Conservation (phyloP, 2,113 vertebrate species). For the Nerophis lumbriciformis region DNA sequence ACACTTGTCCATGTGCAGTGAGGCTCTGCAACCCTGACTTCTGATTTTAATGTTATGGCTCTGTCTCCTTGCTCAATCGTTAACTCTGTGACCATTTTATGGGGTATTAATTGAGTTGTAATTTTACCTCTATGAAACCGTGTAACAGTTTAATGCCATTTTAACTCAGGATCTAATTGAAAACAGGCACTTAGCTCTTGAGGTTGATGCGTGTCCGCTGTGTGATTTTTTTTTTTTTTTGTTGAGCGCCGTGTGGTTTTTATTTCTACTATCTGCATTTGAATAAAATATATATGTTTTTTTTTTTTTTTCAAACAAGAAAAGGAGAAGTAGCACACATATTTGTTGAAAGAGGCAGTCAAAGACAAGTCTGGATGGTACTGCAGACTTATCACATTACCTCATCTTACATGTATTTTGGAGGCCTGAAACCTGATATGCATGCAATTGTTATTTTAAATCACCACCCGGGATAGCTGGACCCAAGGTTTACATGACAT, state of each 20-base stretch:
- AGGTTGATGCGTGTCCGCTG: slow-evolving; percentile 25
- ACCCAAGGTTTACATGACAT: slow-evolving; percentile 59
- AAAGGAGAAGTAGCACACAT: slow-evolving; percentile 18
- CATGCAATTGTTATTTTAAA: slow-evolving; percentile 78
- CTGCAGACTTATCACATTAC: slow-evolving; percentile 69
- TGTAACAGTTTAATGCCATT: slow-evolving; percentile 62
- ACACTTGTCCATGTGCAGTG: slow-evolving; percentile 51
- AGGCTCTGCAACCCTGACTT: slow-evolving; percentile 54
- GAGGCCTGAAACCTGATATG: slow-evolving; percentile 70
- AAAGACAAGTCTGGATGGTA: slow-evolving; percentile 46
- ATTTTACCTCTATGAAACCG: slow-evolving; percentile 70
- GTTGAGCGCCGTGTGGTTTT: slow-evolving; percentile 1
- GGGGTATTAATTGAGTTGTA: slow-evolving; percentile 74
- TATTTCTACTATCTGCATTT: slow-evolving; percentile 5
- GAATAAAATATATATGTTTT: neutral
- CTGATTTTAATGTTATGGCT: slow-evolving; percentile 65
- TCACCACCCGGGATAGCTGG: slow-evolving; percentile 70
- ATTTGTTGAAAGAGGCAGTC: slow-evolving; percentile 19
- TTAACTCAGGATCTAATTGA: slow-evolving; percentile 67
- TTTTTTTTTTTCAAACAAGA: slow-evolving; percentile 1
- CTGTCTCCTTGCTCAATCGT: slow-evolving; percentile 65
- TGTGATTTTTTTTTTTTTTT: slow-evolving; percentile 13
- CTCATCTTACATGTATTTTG: slow-evolving; percentile 73
- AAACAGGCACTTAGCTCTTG: slow-evolving; percentile 53
- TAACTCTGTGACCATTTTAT: slow-evolving; percentile 71